phyloP scores from a whole-genome alignment of 1,140 invertebrate genomes.

The Dufourea novaeangliae region DNA sequence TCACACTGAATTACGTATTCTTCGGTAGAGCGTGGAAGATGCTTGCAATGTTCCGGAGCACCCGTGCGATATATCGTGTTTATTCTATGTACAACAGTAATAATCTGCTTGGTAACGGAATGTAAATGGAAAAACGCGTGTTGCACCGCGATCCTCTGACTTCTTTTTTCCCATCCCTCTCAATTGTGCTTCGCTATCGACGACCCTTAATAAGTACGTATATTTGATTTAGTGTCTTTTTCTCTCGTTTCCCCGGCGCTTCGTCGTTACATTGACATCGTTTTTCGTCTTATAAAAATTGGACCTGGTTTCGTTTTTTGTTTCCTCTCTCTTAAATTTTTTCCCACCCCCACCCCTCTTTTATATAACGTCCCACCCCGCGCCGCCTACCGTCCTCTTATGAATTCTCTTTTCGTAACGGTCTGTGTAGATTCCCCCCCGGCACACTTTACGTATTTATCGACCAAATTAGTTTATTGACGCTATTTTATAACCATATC shows the following conservation, averaged over 20 bases:
- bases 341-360: neutral
- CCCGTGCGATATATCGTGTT: slow-evolving; percentile 43
- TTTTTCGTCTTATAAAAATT: slow-evolving; percentile 49
- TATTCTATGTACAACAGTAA: slow-evolving; percentile 49
- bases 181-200: slow-evolving; percentile 36
- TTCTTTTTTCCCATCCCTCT: neutral
- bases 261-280: slow-evolving; percentile 25
- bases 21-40: slow-evolving; percentile 71
- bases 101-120: slow-evolving; percentile 45
- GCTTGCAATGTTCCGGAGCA: slow-evolving; percentile 63
- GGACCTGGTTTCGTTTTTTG: slow-evolving; percentile 35
- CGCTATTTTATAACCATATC: slow-evolving; percentile 25
- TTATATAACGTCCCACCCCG: neutral
- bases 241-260: neutral
- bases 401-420: too few relatives aligned
- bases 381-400: too few relatives aligned
- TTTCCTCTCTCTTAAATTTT: slow-evolving; percentile 8
- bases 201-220: slow-evolving; percentile 54
- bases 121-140: slow-evolving; percentile 30
- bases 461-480: slow-evolving; percentile 54
- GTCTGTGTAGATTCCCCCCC: too few relatives aligned
- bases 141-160: slow-evolving; percentile 3
- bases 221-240: slow-evolving; percentile 48
- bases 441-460: slow-evolving; percentile 27
- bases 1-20: slow-evolving; percentile 76